Percentiles rank a stretch among this genome's conserved stretches.
These are phyloP conservation scores for Heliornis fulica DNA, from an alignment of 2,113 vertebrate species.

Conservation along the genomic window DNA sequence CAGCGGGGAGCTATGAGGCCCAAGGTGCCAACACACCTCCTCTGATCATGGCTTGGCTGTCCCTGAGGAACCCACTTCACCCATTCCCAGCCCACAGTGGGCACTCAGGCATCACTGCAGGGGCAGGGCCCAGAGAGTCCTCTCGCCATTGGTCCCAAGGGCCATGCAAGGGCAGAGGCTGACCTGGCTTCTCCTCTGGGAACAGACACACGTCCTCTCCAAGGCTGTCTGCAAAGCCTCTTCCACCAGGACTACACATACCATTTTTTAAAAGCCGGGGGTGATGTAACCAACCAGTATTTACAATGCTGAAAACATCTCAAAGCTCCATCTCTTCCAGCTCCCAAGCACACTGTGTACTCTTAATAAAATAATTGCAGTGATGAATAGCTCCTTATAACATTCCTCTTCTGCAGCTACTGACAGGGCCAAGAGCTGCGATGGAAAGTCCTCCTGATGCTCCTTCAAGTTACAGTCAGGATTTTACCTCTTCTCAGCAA, in stretches of 20 bases:
- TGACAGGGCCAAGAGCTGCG: neutral
- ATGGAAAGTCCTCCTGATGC: neutral
- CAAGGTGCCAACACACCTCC: neutral
- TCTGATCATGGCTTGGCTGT: rapidly evolving
- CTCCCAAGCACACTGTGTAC: conserved; percentile 59
- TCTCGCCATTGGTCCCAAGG: neutral
- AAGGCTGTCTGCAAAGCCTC: conserved; percentile 25
- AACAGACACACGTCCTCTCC: neutral
- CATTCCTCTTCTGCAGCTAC: conserved; percentile 30
- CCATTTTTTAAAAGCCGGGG: conserved; percentile 14
- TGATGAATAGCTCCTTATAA: conserved; percentile 60
- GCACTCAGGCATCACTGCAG: neutral
- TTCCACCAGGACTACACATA: neutral
- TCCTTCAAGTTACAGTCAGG: neutral
- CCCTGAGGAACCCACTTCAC: neutral
- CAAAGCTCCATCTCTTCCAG: conserved; percentile 52
- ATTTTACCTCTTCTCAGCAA: neutral
- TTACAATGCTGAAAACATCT: conserved; percentile 68
- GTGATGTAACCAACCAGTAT: conserved; percentile 47
- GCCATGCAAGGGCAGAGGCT: neutral
- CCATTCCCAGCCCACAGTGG: neutral
- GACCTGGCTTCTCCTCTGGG: neutral
- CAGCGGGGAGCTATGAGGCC: rapidly evolving
- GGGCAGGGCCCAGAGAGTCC: neutral
- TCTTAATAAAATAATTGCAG: conserved; percentile 65